These are phyloP conservation scores for Ormyrus nitidulus DNA, from an alignment of 2,888 invertebrate genomes.

Conservation along the genomic window DNA sequence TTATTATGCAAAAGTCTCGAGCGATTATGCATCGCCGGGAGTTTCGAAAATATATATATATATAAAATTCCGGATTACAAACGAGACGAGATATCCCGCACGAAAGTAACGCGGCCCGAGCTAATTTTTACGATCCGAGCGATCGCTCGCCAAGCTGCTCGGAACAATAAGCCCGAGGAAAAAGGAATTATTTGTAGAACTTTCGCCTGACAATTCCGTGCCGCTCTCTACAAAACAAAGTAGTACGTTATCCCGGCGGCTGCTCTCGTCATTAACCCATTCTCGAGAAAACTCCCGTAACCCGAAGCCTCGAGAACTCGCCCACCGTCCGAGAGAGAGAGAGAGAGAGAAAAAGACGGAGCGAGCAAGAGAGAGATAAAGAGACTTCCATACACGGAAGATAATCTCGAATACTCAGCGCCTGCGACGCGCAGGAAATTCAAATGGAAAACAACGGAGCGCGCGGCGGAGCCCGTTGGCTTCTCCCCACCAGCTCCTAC, in stretches of 20 bases:
- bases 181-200: constrained; percentile 56
- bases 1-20: too few species aligned
- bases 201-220: constrained; percentile 56
- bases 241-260: constrained; percentile 46
- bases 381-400: constrained; percentile 52
- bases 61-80: too few species aligned
- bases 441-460: constrained; percentile 56
- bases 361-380: background rate
- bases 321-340: constrained; percentile 28
- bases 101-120: background rate
- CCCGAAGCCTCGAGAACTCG: constrained; percentile 40
- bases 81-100: too few species aligned
- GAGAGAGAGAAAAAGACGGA: constrained; percentile 6
- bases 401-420: constrained; percentile 52
- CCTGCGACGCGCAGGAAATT: constrained; percentile 53
- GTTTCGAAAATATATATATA: too few species aligned
- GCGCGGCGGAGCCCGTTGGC: constrained; percentile 1
- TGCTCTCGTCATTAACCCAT: constrained; percentile 52
- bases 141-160: constrained; percentile 27
- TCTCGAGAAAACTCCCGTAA: constrained; percentile 54
- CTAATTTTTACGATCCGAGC: constrained; percentile 36
- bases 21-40: too few species aligned
- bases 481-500: background rate
- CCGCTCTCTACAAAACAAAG: constrained; percentile 56
- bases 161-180: constrained; percentile 17